Conservation (phyloP, 2,113 vertebrate genomes). For the Rhadina sibilatrix region DNA sequence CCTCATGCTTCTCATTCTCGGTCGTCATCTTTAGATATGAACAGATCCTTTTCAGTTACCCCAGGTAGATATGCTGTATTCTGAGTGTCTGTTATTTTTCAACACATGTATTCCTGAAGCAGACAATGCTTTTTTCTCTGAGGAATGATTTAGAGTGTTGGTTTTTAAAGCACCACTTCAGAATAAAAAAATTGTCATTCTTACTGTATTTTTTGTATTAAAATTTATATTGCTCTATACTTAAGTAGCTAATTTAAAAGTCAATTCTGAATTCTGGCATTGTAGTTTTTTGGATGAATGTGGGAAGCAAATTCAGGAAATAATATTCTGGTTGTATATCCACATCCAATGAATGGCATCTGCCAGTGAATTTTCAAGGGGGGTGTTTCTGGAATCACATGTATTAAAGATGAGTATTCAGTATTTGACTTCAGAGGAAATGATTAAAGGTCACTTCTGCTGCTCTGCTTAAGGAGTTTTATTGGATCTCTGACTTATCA, state of each 20-base stretch:
- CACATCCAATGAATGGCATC: neutral
- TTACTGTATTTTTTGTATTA: neutral
- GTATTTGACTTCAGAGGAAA: neutral
- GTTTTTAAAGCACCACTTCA: neutral
- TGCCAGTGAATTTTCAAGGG: neutral
- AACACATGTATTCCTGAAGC: neutral
- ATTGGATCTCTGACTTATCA: neutral
- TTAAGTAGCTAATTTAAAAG: neutral
- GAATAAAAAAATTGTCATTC: neutral
- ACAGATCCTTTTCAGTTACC: conserved; percentile 86
- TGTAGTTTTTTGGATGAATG: neutral
- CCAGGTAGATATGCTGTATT: conserved; percentile 71
- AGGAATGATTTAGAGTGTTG: neutral
- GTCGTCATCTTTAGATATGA: conserved; percentile 97
- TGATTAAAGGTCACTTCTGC: neutral
- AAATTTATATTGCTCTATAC: neutral
- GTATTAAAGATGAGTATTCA: neutral
- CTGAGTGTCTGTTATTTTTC: neutral
- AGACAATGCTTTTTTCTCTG: neutral
- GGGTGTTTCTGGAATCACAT: neutral
- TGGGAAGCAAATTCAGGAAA: neutral
- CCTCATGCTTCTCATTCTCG: conserved; percentile 95
- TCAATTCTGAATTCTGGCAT: neutral
- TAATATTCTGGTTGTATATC: neutral
- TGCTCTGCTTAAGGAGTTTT: neutral